Percentiles rank a stretch among this genome's conserved stretches.
These are phyloP conservation scores for Montipora efflorescens DNA, from an alignment of 64 coral and sea anemone genomes.

Conservation along the genomic window DNA sequence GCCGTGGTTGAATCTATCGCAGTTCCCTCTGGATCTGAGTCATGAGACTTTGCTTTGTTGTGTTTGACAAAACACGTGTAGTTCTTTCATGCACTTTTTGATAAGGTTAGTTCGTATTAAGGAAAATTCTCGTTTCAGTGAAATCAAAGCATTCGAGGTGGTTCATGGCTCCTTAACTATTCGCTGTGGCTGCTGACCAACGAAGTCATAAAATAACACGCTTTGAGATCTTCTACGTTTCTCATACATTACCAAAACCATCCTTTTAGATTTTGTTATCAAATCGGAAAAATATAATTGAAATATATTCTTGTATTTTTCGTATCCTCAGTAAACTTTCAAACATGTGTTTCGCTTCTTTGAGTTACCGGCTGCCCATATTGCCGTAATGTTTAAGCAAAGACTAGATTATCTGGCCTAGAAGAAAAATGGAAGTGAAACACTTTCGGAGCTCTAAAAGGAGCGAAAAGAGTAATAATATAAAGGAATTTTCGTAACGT, in stretches of 20 bases:
- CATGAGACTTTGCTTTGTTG: neutral
- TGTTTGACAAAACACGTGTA: neutral
- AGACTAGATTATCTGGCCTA: too few species aligned
- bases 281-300: neutral
- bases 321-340: neutral
- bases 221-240: neutral
- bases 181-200: neutral
- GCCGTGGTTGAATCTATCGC: neutral
- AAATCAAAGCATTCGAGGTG: neutral
- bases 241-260: neutral
- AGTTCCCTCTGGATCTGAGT: neutral
- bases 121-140: neutral
- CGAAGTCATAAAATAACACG: neutral
- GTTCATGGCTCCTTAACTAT: neutral
- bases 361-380: too few species aligned
- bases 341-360: too few species aligned
- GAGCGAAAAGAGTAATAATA: too few species aligned
- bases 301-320: neutral
- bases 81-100: neutral
- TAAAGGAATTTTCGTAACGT: too few species aligned
- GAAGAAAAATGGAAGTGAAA: neutral
- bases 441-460: too few species aligned
- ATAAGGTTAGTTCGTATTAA: neutral
- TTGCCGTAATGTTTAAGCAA: too few species aligned
- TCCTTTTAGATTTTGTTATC: neutral